Base-by-base conservation (phyloP, 1,140 invertebrate species). In the Akabosia matsudoensis region DNA sequence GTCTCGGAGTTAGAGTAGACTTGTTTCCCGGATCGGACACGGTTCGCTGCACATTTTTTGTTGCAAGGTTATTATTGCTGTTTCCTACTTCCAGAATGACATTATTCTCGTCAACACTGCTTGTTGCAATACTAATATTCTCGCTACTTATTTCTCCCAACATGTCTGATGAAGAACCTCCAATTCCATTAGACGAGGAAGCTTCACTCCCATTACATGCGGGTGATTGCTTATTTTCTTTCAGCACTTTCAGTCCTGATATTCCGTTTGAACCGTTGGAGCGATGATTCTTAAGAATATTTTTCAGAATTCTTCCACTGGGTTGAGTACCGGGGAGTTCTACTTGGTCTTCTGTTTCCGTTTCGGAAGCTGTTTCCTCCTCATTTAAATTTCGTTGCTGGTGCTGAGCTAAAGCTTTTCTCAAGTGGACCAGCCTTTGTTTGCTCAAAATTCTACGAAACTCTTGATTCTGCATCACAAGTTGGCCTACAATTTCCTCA, bases 381-480 rank as follows among this genome's bases (percentile, higher is more conserved):
- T 86, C 83, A 83, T 84, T 82, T 74, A 80, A 52, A 78, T 85
- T 75, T 78, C 82, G 26, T 85, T 88, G 84, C 83, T 86, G 72
- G 84, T 85, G 83, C 87, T 88, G 45, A 87, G 84, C 70, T 88
- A 84, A 74, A 22, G 87, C 85, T 75, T 89, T 86, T 78, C 89
- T 87, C 70, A 89, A 84, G 67, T 87, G 85, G 82, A 88, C 81
- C 84, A 90, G 84, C 85, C 87, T 85, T 82, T 90, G 91, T 82
- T 90, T 91, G 73, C 90, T 92, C 16, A 72, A 84, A 26, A 93
- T 87, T 75, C 91, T 90, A 78, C 94, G 91, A 76, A 94, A 93
- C 79, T 94, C 92, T 80, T 91, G 88, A 82, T 92, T 94, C 82
- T 94, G 91, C 88, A 93, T 91, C 0, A 95, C 85, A 24, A 95